Evolutionary conservation across 2,888 invertebrate genomes (phyloP).

Genomic region (Melolontha melolontha): DNA sequence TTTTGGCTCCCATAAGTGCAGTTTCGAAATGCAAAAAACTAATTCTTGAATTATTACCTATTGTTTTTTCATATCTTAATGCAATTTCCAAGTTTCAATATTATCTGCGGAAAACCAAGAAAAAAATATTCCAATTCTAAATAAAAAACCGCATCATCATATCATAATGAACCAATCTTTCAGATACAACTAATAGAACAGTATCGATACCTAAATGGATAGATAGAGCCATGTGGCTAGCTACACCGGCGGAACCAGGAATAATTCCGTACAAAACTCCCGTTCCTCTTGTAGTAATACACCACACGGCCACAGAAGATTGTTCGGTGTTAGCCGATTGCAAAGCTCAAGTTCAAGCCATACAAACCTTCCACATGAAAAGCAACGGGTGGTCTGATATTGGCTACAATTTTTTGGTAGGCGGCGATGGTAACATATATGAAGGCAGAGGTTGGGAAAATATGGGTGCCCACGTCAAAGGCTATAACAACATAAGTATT

Average conservation of each 20-base stretch:
- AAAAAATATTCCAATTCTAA: too few species aligned
- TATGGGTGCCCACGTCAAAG: slow-evolving; percentile 77
- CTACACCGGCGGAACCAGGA: slow-evolving; percentile 68
- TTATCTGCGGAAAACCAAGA: too few species aligned
- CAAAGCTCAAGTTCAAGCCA: slow-evolving; percentile 70
- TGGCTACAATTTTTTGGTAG: slow-evolving; percentile 82
- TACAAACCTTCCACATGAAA: slow-evolving; percentile 80
- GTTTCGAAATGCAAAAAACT: too few species aligned
- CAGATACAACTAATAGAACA: too few species aligned
- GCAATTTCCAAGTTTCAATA: too few species aligned
- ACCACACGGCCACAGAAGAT: slow-evolving; percentile 6
- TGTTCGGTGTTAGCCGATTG: slow-evolving; percentile 69
- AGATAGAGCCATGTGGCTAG: slow-evolving; percentile 73
- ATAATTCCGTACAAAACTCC: slow-evolving; percentile 29
- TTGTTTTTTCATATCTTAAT: too few species aligned
- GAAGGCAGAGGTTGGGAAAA: slow-evolving; percentile 82
- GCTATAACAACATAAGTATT: slow-evolving; percentile 75
- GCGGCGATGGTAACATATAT: slow-evolving; percentile 81
- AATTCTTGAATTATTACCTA: too few species aligned
- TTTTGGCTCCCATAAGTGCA: too few species aligned
- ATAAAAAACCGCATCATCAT: too few species aligned
- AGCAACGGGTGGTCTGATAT: slow-evolving; percentile 75
- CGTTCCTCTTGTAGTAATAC: slow-evolving; percentile 9
- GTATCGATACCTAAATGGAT: slow-evolving; percentile 53
- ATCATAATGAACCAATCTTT: too few species aligned